Evolutionary conservation across 2,888 invertebrate genomes (phyloP).

Genomic region (Caradrina kadenii): DNA sequence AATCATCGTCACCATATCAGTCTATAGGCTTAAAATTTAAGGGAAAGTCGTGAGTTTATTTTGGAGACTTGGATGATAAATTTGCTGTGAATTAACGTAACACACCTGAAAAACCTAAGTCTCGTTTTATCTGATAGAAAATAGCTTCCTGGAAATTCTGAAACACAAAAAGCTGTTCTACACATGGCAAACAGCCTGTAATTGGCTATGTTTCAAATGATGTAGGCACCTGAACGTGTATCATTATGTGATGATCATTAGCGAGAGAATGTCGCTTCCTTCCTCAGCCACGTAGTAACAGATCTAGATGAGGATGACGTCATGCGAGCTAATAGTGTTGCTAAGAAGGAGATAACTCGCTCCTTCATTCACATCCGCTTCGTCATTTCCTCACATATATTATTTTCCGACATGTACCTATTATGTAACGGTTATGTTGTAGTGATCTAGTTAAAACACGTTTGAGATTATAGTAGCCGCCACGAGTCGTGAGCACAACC

Average conservation of each 20-base stretch:
- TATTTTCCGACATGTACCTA: neutral
- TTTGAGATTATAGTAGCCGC: neutral
- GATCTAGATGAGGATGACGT: constrained; percentile 31
- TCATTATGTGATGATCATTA: constrained; percentile 31
- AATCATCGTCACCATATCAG: too few species aligned
- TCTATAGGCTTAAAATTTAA: too few species aligned
- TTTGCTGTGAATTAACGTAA: too few species aligned
- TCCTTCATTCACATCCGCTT: neutral
- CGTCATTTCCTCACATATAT: neutral
- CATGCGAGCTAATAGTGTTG: neutral
- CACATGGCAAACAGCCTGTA: neutral
- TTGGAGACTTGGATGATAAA: too few species aligned
- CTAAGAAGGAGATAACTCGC: constrained; percentile 4
- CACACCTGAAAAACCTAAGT: too few species aligned
- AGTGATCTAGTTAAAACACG: constrained; percentile 5
- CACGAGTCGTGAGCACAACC: too few species aligned
- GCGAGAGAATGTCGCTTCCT: constrained; percentile 21
- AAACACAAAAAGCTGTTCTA: neutral
- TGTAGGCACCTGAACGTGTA: neutral
- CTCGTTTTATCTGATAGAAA: neutral
- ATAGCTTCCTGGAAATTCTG: neutral
- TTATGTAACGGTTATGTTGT: neutral
- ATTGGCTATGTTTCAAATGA: neutral
- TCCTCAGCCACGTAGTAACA: constrained; percentile 43
- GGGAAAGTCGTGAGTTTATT: too few species aligned